Evolutionary conservation across 2,113 vertebrate species (phyloP).

Genomic region (Sinocyclocheilus anophthalmus): DNA sequence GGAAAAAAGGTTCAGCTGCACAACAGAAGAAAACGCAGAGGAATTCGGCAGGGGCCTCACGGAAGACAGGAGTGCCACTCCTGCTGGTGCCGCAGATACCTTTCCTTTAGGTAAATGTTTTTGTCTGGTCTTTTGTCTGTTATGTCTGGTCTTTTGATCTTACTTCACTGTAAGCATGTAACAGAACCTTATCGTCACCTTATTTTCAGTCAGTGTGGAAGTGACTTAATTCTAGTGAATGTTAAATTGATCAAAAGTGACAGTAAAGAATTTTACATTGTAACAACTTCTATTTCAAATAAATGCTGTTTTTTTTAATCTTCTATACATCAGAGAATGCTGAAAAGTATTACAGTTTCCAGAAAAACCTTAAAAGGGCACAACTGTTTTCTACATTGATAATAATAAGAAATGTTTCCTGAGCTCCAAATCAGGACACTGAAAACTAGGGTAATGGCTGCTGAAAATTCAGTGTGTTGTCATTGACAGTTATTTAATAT

Average conservation of each 20-base stretch:
- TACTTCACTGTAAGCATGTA: background rate
- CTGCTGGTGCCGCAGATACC: constrained; percentile 92
- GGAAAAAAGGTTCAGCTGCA: constrained; percentile 75
- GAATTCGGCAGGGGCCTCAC: constrained; percentile 67
- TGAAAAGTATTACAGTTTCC: no score
- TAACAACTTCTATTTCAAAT: background rate
- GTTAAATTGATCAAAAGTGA: no score
- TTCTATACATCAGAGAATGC: no score
- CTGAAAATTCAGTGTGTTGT: no score
- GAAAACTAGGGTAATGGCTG: no score
- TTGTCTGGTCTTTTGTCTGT: background rate
- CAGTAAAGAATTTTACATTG: background rate
- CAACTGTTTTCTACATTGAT: no score
- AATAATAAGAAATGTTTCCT: no score
- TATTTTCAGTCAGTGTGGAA: background rate
- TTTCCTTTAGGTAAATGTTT: constrained; percentile 62
- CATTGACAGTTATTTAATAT: background rate
- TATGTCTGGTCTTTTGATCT: background rate
- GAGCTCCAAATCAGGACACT: no score
- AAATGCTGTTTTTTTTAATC: no score
- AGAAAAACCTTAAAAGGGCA: no score
- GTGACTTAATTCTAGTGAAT: background rate
- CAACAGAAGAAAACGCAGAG: constrained; percentile 85
- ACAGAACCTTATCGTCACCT: background rate
- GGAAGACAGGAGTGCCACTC: constrained; percentile 76